Base-by-base conservation (phyloP, 1,140 invertebrate species). In the Platorchestia sp. region DNA sequence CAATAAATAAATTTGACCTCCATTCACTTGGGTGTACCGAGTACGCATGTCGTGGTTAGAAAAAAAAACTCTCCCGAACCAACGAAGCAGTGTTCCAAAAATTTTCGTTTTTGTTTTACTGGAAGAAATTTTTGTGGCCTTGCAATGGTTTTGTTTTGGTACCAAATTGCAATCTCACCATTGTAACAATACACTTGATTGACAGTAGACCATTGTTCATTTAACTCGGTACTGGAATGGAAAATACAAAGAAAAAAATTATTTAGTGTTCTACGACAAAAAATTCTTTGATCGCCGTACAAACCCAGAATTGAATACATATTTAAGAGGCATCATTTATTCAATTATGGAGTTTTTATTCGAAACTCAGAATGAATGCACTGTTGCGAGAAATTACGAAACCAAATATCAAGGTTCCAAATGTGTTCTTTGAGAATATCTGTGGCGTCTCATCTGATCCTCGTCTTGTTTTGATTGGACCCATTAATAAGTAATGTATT, bases 401-500 rank as follows among this genome's bases (percentile, higher is more conserved):
- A 19, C 10, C 36, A 36, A 75, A 27, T 75, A 75, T 75, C 14
- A 51, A 75, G 59, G 14, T 75, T 75, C 27, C 27, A 36, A 75
- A 75, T 75, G 27, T 36, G 59, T 36, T 75, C 27, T 36, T 75
- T 36, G 59, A 75, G 59, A 75, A 75, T 75, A 10, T 75, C 1
- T 36, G 59, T 19, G 27, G 59, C 10, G 59, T 75, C 59, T 36
- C 7, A 75, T 10, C 59, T 75, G 59, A 75, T 89, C 41, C 41
- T 43, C 87, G 45, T 44, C 45, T 93, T 45, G 45, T 93, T 93
- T 7, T 47, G 91, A 93, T 93, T 93, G 91, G 91, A 44, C 19
- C 45, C 45, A 93, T 93, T 47, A 93, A 93, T 93, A 93, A 93
- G 43, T 45, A 93, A 93, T 42, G 45, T 40, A 47, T 45, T 93